A percentile compares a stretch with the other conserved stretches of the same genome.
Conservation (phyloP, 2,888 invertebrate species). For the Bombylius major region DNA sequence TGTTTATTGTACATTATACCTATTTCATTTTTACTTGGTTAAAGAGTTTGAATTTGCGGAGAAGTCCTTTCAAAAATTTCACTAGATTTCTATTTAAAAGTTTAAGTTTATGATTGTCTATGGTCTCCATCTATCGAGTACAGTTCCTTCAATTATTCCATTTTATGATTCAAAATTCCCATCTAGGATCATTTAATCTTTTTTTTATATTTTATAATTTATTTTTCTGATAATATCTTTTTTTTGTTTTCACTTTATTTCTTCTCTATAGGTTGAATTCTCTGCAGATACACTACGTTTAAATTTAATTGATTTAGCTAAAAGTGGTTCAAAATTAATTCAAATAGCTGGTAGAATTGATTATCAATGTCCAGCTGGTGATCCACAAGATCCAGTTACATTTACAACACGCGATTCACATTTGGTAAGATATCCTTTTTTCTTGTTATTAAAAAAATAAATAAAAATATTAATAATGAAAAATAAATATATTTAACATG, state of each 20-base stretch:
- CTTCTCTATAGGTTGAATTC: slow-evolving; percentile 66
- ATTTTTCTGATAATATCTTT: not conserved
- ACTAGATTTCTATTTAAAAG: no score
- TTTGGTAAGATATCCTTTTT: slow-evolving; percentile 50
- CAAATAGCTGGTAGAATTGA: slow-evolving; percentile 73
- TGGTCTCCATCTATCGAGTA: no score
- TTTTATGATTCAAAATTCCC: no score
- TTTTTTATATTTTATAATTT: not conserved
- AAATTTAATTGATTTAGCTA: slow-evolving; percentile 78
- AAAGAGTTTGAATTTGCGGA: no score
- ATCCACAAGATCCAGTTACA: slow-evolving; percentile 79
- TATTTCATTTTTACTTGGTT: no score
- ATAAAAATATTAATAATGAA: slow-evolving; percentile 18
- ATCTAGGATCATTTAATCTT: not conserved
- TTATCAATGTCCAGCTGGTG: slow-evolving; percentile 75
- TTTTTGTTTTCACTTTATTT: slow-evolving; percentile 7
- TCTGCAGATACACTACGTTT: slow-evolving; percentile 76
- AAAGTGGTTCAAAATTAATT: slow-evolving; percentile 68
- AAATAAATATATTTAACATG: not conserved
- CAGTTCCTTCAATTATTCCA: no score
- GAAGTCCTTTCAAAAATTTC: no score
- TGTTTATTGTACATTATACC: no score
- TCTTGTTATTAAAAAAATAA: not conserved
- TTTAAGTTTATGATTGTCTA: no score
- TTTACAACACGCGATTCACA: slow-evolving; percentile 85